Percentiles rank a stretch among this genome's conserved stretches.
Evolutionary conservation across 64 coral and sea anemone species (phyloP).

Genomic region (Montipora cactus): DNA sequence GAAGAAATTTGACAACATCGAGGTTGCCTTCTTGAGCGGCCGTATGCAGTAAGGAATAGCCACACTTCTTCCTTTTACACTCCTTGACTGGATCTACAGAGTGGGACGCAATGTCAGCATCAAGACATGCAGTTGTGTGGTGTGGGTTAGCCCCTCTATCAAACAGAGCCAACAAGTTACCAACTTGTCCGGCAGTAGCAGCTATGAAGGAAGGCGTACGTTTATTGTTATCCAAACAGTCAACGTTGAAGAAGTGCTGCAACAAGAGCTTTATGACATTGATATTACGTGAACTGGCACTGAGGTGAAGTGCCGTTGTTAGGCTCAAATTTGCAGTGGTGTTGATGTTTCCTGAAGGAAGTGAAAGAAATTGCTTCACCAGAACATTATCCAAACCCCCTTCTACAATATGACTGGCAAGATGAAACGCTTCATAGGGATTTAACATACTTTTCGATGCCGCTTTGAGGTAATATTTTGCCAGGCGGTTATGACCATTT

Average conservation of each 20-base stretch:
- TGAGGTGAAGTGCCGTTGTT: constrained; percentile 71
- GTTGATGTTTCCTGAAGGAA: constrained; percentile 43
- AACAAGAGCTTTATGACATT: constrained; percentile 35
- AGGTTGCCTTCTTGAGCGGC: constrained; percentile 72
- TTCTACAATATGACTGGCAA: constrained; percentile 73
- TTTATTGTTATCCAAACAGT: constrained; percentile 59
- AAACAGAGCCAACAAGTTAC: constrained; percentile 34
- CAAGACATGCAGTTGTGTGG: constrained; percentile 12
- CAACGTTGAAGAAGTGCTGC: constrained; percentile 62
- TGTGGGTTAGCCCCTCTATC: constrained; percentile 63
- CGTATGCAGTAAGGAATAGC: constrained; percentile 70
- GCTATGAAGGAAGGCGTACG: constrained; percentile 81
- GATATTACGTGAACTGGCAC: constrained; percentile 14
- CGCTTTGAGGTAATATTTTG: constrained; percentile 59
- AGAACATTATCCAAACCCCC: constrained; percentile 1
- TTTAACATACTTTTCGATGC: not conserved
- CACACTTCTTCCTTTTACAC: constrained; percentile 69
- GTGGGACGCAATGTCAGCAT: not conserved
- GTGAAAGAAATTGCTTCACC: constrained; percentile 15
- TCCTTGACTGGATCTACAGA: constrained; percentile 41
- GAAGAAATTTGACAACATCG: constrained; percentile 62
- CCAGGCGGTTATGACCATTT: constrained; percentile 71
- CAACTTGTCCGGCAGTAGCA: constrained; percentile 23
- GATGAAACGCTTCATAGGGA: constrained; percentile 37
- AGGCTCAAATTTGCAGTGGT: constrained; percentile 41